Evolutionary conservation across 2,888 invertebrate species (phyloP).

Genomic region (Mongoloraphidia duomilia): DNA sequence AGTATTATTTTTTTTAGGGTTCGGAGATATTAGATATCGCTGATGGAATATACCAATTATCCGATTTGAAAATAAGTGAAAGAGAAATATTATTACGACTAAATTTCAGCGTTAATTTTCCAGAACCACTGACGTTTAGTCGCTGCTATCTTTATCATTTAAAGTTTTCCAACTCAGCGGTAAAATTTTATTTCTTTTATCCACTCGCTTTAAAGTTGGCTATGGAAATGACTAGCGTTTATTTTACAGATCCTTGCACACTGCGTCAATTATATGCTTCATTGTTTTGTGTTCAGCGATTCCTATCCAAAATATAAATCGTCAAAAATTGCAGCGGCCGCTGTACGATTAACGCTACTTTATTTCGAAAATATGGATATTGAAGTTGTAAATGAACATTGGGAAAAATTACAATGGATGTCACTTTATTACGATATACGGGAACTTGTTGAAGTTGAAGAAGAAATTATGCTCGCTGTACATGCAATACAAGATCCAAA

Average conservation of each 20-base stretch:
- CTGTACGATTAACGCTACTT: constrained; percentile 1
- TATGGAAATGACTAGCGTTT: background rate
- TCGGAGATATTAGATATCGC: too few relatives aligned
- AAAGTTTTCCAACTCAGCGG: too few relatives aligned
- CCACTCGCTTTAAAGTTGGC: background rate
- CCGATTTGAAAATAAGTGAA: too few relatives aligned
- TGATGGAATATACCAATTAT: too few relatives aligned
- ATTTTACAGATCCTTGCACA: constrained; percentile 5
- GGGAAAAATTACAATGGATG: constrained; percentile 1
- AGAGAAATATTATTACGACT: too few relatives aligned
- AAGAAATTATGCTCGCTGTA: constrained; percentile 7
- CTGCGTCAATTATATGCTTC: constrained; percentile 7
- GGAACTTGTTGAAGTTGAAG: constrained; percentile 3
- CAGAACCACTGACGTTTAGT: too few relatives aligned
- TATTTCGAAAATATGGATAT: constrained; percentile 3
- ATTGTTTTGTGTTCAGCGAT: constrained; percentile 7
- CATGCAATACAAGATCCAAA: constrained; percentile 9
- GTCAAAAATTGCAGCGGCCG: constrained; percentile 9
- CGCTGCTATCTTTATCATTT: too few relatives aligned
- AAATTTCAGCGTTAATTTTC: too few relatives aligned
- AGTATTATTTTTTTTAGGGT: too few relatives aligned
- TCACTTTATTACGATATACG: constrained; percentile 1
- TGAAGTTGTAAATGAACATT: background rate
- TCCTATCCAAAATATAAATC: constrained; percentile 5
- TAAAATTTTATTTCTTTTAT: too few relatives aligned